phyloP scores from a whole-genome alignment of 2,797 vertebrate genomes.

The Hephaestus fuliginosus region DNA sequence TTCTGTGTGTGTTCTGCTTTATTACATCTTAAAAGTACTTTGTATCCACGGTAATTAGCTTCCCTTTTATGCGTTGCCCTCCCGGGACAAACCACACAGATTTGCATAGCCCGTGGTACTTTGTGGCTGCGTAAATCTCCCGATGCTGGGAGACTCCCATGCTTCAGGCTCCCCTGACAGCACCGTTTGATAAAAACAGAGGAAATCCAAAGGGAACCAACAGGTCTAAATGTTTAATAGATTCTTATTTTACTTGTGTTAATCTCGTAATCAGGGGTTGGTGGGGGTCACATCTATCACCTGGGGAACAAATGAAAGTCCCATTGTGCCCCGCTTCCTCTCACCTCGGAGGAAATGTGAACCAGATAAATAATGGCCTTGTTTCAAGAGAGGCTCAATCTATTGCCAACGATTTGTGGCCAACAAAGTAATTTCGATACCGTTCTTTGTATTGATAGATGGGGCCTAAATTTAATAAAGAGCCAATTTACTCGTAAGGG shows the following conservation, averaged over 20 bases:
- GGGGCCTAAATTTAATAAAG: conserved; percentile 82
- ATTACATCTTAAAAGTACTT: conserved; percentile 64
- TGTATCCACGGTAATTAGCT: conserved; percentile 67
- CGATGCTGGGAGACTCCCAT: conserved; percentile 23
- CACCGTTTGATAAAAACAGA: conserved; percentile 57
- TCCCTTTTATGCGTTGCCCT: conserved; percentile 56
- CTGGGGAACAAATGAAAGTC: conserved; percentile 81
- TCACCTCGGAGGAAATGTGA: conserved; percentile 79
- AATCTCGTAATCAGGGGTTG: conserved; percentile 80
- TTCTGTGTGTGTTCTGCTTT: conserved; percentile 47
- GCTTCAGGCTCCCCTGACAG: conserved; percentile 49
- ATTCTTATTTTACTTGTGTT: conserved; percentile 79
- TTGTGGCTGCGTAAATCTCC: conserved; percentile 64
- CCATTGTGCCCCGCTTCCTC: conserved; percentile 70
- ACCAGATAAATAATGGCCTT: conserved; percentile 82
- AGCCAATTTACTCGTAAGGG: conserved; percentile 77
- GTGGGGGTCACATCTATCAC: conserved; percentile 80
- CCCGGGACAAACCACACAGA: conserved; percentile 53
- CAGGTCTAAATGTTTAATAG: conserved; percentile 81
- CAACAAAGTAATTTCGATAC: conserved; percentile 84
- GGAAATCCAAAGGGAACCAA: conserved; percentile 53
- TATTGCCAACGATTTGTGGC: conserved; percentile 81
- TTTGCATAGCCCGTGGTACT: conserved; percentile 52
- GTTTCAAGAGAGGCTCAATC: conserved; percentile 79
- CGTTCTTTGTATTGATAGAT: conserved; percentile 84